These are phyloP conservation scores for Catagonus wagneri DNA, from an alignment of 2,113 vertebrate species.

Conservation along the genomic window DNA sequence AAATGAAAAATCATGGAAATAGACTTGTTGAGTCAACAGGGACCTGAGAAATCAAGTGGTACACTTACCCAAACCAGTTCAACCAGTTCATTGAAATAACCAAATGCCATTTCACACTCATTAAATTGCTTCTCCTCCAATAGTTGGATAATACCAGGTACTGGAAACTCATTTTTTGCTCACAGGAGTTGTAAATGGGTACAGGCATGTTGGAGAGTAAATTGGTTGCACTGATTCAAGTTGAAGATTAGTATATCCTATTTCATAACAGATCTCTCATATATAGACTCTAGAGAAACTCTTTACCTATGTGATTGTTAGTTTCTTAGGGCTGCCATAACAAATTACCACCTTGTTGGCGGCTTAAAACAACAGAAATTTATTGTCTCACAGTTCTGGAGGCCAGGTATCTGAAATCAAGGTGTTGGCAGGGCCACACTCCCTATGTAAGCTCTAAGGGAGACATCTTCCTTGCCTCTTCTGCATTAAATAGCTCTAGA, in stretches of 20 bases:
- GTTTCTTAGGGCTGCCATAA: neutral
- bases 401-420: neutral
- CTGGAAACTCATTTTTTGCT: neutral
- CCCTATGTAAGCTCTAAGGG: neutral
- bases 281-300: neutral
- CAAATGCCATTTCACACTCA: neutral
- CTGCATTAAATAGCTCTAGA: neutral
- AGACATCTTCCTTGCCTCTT: neutral
- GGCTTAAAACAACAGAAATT: neutral
- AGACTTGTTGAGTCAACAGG: neutral
- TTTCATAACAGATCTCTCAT: neutral
- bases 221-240: neutral
- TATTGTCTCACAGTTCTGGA: neutral
- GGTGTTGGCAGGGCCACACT: neutral
- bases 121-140: neutral
- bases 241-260: neutral
- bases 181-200: neutral
- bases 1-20: constrained; percentile 11
- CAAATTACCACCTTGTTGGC: neutral
- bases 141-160: neutral
- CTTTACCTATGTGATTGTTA: neutral
- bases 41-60: neutral
- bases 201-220: neutral
- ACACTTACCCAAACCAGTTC: neutral
- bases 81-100: neutral